Conservation (phyloP, 2,797 vertebrate genomes). For the Potorous gilbertii region DNA sequence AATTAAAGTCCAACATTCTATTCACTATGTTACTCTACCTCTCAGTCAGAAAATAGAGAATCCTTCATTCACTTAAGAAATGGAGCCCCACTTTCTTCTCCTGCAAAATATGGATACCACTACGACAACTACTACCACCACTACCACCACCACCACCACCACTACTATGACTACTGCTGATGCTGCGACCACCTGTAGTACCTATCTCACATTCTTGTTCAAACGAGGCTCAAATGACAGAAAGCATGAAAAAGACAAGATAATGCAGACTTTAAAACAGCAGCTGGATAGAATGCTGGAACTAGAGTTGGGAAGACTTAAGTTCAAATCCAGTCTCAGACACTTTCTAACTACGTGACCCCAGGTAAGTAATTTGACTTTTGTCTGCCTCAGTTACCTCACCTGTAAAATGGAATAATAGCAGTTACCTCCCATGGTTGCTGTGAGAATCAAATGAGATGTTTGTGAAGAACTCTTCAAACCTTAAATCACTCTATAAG, state of each 20-base stretch:
- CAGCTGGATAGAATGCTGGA: background rate
- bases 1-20: background rate
- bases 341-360: background rate
- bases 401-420: background rate
- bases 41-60: background rate
- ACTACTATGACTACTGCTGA: background rate
- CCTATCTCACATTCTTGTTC: background rate
- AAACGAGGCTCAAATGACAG: background rate
- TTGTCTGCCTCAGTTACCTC: background rate
- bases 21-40: background rate
- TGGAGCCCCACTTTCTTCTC: background rate
- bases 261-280: background rate
- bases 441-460: background rate
- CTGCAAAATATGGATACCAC: background rate
- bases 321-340: background rate
- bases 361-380: background rate
- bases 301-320: too few species aligned
- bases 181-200: too few species aligned
- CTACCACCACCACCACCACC: too few species aligned
- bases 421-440: background rate
- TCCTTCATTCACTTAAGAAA: background rate
- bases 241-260: background rate
- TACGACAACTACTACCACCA: background rate
- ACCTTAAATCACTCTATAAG: background rate
- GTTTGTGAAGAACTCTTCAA: background rate